Conservation (phyloP, 2,888 invertebrate genomes). For the Ectropis crepuscularia region DNA sequence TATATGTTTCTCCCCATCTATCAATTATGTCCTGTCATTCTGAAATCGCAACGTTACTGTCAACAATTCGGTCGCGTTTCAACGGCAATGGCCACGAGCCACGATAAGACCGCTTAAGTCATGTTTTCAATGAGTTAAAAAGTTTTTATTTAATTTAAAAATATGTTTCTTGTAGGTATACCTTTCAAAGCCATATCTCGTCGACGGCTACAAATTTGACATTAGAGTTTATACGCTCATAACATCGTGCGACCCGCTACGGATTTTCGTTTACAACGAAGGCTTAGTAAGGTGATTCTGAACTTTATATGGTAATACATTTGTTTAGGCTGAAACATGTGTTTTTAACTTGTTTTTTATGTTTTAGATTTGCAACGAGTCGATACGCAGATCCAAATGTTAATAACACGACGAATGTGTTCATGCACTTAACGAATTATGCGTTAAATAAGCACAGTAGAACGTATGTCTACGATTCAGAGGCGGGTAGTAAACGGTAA, state of each 20-base stretch:
- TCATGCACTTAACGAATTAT: conserved; percentile 98
- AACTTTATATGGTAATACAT: neutral
- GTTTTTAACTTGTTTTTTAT: conserved; percentile 3
- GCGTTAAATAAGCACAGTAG: conserved; percentile 96
- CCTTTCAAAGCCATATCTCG: conserved; percentile 89
- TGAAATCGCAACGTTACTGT: too few relatives aligned
- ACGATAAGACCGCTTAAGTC: too few relatives aligned
- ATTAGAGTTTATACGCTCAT: conserved; percentile 94
- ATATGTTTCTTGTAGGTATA: conserved; percentile 69
- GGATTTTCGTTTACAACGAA: conserved; percentile 96
- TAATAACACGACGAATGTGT: conserved; percentile 93
- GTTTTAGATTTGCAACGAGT: conserved; percentile 92
- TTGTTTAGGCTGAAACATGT: too few relatives aligned
- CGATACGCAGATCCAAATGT: conserved; percentile 93
- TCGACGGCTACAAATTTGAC: conserved; percentile 97
- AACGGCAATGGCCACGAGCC: too few relatives aligned
- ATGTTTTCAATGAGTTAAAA: too few relatives aligned
- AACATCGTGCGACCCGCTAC: conserved; percentile 95
- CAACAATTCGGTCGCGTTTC: too few relatives aligned
- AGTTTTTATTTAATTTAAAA: neutral
- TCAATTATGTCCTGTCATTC: too few relatives aligned
- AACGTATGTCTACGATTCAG: conserved; percentile 92
- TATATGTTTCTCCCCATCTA: too few relatives aligned
- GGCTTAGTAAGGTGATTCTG: conserved; percentile 89
- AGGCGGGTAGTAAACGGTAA: conserved; percentile 94